Conservation (phyloP, 92 coral and sea anemone genomes). For the Parazoanthus atlanticus region DNA sequence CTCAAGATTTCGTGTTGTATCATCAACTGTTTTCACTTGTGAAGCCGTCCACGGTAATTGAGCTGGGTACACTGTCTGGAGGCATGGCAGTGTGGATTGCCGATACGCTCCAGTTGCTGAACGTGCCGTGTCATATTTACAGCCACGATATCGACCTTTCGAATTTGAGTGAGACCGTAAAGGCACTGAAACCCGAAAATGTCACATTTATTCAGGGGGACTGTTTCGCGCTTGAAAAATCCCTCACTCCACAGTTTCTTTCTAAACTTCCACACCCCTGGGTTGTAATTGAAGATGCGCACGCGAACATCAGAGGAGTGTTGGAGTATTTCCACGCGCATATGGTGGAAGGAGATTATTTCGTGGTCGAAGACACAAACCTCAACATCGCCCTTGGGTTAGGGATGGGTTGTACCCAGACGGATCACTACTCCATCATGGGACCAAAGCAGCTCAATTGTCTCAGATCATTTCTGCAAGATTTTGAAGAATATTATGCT, state of each 20-base stretch:
- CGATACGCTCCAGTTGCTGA: slow-evolving; percentile 39
- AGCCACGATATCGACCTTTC: slow-evolving; percentile 35
- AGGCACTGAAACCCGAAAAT: slow-evolving; percentile 44
- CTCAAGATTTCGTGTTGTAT: slow-evolving; percentile 56
- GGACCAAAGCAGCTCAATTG: slow-evolving; percentile 32
- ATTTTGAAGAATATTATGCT: slow-evolving; percentile 50
- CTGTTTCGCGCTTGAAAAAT: slow-evolving; percentile 44
- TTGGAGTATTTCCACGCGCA: slow-evolving; percentile 42
- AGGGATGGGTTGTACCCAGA: slow-evolving; percentile 27
- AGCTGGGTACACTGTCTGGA: slow-evolving; percentile 57
- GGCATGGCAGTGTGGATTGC: slow-evolving; percentile 53
- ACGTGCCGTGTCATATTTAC: slow-evolving; percentile 22
- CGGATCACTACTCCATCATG: neutral
- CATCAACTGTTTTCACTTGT: slow-evolving; percentile 38
- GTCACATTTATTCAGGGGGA: slow-evolving; percentile 52
- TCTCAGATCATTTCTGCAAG: slow-evolving; percentile 30
- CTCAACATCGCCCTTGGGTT: slow-evolving; percentile 4
- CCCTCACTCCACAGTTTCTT: slow-evolving; percentile 41
- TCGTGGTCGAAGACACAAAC: slow-evolving; percentile 50
- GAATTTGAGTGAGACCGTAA: slow-evolving; percentile 39
- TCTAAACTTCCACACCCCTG: slow-evolving; percentile 47
- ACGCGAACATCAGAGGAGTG: slow-evolving; percentile 44
- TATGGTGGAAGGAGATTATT: slow-evolving; percentile 41
- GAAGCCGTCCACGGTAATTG: slow-evolving; percentile 45
- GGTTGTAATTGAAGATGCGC: slow-evolving; percentile 55